Evolutionary conservation across 2,888 invertebrate genomes (phyloP), one percentile per base, ranked within the genome.

Genomic region (Sarcophaga subvicina): DNA sequence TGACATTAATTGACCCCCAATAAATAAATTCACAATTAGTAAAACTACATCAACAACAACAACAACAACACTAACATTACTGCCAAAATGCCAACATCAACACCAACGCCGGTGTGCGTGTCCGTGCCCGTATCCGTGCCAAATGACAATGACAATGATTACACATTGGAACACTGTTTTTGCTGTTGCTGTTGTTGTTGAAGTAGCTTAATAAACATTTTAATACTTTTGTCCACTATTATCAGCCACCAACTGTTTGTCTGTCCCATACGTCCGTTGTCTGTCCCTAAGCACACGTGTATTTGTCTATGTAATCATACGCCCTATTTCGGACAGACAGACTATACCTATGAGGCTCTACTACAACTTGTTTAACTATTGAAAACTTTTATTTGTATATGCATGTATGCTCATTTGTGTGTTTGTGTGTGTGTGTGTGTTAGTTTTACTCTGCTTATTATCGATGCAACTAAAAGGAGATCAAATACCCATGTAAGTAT

Each of bases 11-110:
- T 86, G 86, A 76, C 75, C 79, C 10, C 60, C 66, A 79, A 86
- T 72, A 86, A 86, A 82, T 82, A 80, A 81, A 82, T 67, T 76
- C 71, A 60, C 76, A 82, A 86, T 82, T 82, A 82, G 82, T 70
- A 71, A 71, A 66, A 64, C 27, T 25, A 20, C 45, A 22, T 37
- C 63, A 54, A 17, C 66, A 66, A 66, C 14, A 64, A 45, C 10
- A 5, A 3, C 3, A 20, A 45, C 63, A 69, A 22, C 22, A 54
- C 37, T 12, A 60, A 37, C n/a, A 25, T 14, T 27, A 47, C 8
- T 59, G 47, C 67, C 59, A 69, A 14, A 62, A 62, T 5, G 20
- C 20, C 17, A 62, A 11, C 62, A 62, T 10, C n/a, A 62, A 62
- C 25, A 20, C 71, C 10, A 37, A n/a, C 20, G 45, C 66, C 17